phyloP scores from a whole-genome alignment of 2,113 vertebrate genomes.

The Notarius lentiginosus region DNA sequence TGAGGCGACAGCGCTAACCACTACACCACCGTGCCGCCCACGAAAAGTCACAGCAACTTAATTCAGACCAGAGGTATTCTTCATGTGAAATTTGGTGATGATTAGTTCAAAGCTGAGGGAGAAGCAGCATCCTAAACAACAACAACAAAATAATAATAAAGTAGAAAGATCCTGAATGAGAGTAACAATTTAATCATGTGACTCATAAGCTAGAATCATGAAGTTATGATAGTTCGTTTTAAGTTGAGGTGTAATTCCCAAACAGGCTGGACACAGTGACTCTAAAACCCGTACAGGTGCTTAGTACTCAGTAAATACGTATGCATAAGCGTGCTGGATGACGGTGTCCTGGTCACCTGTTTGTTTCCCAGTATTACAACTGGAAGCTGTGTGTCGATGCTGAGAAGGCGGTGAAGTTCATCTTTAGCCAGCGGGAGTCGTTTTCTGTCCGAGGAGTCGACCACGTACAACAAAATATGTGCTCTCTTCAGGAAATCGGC shows the following conservation, averaged over 20 bases:
- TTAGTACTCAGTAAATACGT: background rate
- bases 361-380: conserved; percentile 87
- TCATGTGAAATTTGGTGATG: no score
- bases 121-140: no score
- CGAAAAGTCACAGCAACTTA: no score
- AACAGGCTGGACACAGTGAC: background rate
- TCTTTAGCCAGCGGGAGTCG: conserved; percentile 78
- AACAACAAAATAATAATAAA: no score
- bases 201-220: background rate
- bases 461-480: conserved; percentile 85
- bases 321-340: background rate
- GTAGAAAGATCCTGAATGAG: no score
- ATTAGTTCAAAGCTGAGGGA: no score
- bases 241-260: background rate
- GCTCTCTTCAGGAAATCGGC: conserved; percentile 81
- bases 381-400: conserved; percentile 73
- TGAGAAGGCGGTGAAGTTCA: conserved; percentile 83
- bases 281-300: background rate
- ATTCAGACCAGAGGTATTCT: no score
- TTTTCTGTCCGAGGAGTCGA: conserved; percentile 81
- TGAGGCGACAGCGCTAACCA: no score
- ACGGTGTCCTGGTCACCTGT: conserved; percentile 72
- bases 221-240: background rate
- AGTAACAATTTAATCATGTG: background rate
- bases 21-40: no score